Evolutionary conservation across 2,797 vertebrate genomes (phyloP).

Genomic region (Crenichthys baileyi): DNA sequence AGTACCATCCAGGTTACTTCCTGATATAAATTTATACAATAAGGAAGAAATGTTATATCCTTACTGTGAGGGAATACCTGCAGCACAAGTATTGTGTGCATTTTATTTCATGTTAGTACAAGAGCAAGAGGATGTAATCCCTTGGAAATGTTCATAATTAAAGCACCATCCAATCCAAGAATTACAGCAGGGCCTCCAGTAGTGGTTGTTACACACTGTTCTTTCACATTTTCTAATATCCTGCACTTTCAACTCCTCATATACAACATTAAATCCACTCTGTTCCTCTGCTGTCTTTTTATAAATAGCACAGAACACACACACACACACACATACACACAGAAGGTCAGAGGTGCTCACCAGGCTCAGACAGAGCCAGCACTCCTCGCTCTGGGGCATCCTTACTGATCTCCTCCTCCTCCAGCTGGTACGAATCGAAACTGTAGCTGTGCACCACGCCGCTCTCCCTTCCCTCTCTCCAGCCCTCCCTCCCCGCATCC

Average conservation of each 20-base stretch:
- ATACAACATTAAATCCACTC: conserved; percentile 14
- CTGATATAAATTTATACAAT: background rate
- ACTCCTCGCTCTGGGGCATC: conserved; percentile 85
- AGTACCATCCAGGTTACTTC: background rate
- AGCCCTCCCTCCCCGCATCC: conserved; percentile 64
- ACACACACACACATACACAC: conserved; percentile 5
- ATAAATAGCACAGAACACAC: conserved; percentile 20
- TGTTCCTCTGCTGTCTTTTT: conserved; percentile 28
- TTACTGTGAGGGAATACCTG: background rate
- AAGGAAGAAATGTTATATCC: background rate
- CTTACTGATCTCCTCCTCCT: conserved; percentile 86
- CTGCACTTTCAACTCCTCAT: background rate
- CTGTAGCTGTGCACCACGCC: conserved; percentile 93
- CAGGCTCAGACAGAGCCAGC: conserved; percentile 87
- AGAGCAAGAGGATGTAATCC: conserved; percentile 1
- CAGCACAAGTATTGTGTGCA: background rate
- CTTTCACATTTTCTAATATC: background rate
- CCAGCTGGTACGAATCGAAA: conserved; percentile 92
- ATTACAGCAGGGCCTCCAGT: background rate
- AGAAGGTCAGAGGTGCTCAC: conserved; percentile 74
- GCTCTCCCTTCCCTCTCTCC: conserved; percentile 70
- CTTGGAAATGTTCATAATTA: conserved; percentile 5
- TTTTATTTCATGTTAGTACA: conserved; percentile 3
- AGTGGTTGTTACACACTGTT: background rate
- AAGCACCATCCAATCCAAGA: background rate